These are phyloP conservation scores for Macaria notata DNA, from an alignment of 2,888 invertebrate species.

Conservation along the genomic window DNA sequence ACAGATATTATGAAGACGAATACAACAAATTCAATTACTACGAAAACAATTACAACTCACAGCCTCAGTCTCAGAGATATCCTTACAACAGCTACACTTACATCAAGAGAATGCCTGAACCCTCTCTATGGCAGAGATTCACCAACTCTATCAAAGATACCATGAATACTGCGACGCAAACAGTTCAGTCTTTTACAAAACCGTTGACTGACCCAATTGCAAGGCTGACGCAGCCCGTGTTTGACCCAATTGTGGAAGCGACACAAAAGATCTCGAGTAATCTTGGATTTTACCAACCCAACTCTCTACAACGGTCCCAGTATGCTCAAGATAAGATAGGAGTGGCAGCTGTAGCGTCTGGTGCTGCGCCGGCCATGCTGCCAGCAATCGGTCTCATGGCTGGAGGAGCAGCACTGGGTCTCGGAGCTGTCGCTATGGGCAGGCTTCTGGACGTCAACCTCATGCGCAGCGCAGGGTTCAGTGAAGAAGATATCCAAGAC, in stretches of 20 bases:
- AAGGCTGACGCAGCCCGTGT: conserved; percentile 84
- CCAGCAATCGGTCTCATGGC: conserved; percentile 90
- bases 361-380: conserved; percentile 84
- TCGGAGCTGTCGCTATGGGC: conserved; percentile 91
- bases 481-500: conserved; percentile 63
- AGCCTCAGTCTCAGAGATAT: conserved; percentile 61
- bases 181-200: conserved; percentile 85
- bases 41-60: conserved; percentile 68
- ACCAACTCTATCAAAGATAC: conserved; percentile 88
- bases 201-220: conserved; percentile 83
- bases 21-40: conserved; percentile 81
- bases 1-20: conserved; percentile 75
- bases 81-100: conserved; percentile 84
- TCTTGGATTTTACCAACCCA: conserved; percentile 83
- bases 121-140: conserved; percentile 88
- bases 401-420: conserved; percentile 90
- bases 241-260: conserved; percentile 89
- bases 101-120: conserved; percentile 80
- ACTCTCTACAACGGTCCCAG: conserved; percentile 69
- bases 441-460: conserved; percentile 85
- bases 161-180: conserved; percentile 86
- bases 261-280: conserved; percentile 91
- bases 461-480: conserved; percentile 78
- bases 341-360: conserved; percentile 78
- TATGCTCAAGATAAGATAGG: conserved; percentile 85